These are phyloP conservation scores for Arctopsyche grandis DNA, from an alignment of 1,140 invertebrate genomes.

Conservation along the genomic window DNA sequence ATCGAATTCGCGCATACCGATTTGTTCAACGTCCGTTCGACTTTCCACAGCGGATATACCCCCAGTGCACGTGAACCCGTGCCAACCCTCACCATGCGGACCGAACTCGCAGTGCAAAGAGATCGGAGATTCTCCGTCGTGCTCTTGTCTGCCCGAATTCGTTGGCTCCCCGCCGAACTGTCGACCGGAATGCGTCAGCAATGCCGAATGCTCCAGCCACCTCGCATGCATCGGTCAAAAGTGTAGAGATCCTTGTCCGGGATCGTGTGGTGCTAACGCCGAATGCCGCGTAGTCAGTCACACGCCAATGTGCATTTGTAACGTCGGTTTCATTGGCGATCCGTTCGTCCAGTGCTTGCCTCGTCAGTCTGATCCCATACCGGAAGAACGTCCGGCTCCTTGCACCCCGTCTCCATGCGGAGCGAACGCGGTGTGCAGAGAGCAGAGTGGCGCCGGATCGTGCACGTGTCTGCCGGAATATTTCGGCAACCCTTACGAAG, in stretches of 20 bases:
- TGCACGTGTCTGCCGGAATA: constrained; percentile 82
- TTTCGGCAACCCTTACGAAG: constrained; percentile 78
- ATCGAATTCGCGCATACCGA: background rate
- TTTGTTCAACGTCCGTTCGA: background rate
- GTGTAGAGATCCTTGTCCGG: constrained; percentile 76
- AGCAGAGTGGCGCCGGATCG: constrained; percentile 74
- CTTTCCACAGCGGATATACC: constrained; percentile 59
- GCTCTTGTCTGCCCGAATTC: constrained; percentile 77
- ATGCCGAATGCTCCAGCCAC: constrained; percentile 73
- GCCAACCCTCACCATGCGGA: constrained; percentile 74
- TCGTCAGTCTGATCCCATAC: constrained; percentile 4
- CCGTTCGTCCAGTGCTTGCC: constrained; percentile 66
- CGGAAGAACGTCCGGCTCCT: constrained; percentile 65
- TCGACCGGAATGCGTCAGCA: constrained; percentile 77
- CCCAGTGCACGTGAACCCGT: constrained; percentile 67
- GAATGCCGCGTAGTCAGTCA: constrained; percentile 73
- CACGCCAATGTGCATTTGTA: constrained; percentile 70
- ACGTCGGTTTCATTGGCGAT: constrained; percentile 69
- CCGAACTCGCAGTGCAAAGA: constrained; percentile 79
- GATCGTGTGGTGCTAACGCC: constrained; percentile 72
- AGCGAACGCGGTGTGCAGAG: constrained; percentile 80
- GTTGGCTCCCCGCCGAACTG: constrained; percentile 79
- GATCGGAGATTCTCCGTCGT: constrained; percentile 70
- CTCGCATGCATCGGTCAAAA: constrained; percentile 76
- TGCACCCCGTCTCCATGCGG: constrained; percentile 81